Evolutionary conservation across 2,113 vertebrate species (phyloP).

Genomic region (Hippoglossus stenolepis): DNA sequence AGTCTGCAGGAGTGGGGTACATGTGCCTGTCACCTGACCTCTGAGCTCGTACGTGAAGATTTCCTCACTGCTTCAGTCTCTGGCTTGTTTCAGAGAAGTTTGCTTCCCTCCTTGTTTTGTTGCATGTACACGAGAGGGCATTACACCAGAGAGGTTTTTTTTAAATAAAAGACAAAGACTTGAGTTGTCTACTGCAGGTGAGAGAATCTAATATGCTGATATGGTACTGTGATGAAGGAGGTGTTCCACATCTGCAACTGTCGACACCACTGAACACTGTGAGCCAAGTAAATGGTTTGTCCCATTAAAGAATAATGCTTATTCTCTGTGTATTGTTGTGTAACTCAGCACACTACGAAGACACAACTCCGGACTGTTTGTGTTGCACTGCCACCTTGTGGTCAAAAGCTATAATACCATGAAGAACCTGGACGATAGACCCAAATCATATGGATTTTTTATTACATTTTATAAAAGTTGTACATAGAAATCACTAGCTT

Average conservation of each 20-base stretch:
- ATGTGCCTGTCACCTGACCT: background rate
- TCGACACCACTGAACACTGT: conserved; percentile 57
- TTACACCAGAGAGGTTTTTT: background rate
- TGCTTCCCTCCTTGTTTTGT: conserved; percentile 8
- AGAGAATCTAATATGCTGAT: conserved; percentile 9
- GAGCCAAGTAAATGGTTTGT: conserved; percentile 42
- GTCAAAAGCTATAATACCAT: conserved; percentile 13
- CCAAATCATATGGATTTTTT: conserved; percentile 45
- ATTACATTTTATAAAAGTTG: conserved; percentile 52
- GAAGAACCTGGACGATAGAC: background rate
- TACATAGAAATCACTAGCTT: conserved; percentile 51
- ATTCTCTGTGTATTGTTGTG: conserved; percentile 14
- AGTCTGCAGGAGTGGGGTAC: conserved; percentile 14
- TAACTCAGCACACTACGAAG: background rate
- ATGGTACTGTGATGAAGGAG: conserved; percentile 12
- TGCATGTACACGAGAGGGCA: conserved; percentile 17
- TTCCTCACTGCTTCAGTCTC: conserved; percentile 3
- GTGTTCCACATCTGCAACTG: conserved; percentile 28
- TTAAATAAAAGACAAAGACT: background rate
- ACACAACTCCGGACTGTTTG: too few species aligned
- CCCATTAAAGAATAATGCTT: conserved; percentile 44
- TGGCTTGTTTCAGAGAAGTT: background rate
- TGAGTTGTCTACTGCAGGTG: conserved; percentile 1
- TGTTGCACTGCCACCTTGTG: conserved; percentile 44
- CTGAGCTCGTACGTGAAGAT: background rate